Evolutionary conservation across 2,113 vertebrate species (phyloP), one percentile per base, ranked within the genome.

Genomic region (Talpa occidentalis): DNA sequence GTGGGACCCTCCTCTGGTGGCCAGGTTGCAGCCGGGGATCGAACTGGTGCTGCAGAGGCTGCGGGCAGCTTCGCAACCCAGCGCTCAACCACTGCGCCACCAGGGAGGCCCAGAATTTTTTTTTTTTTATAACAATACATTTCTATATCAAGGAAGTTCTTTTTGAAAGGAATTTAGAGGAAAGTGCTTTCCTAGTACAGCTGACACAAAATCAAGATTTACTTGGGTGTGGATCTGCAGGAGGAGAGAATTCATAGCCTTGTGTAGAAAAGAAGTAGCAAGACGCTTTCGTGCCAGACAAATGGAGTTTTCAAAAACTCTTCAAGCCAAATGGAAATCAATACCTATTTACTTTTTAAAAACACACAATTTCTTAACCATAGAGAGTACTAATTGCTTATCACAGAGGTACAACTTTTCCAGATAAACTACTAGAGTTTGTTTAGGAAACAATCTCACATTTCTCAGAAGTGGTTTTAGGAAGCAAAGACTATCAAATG

Each of bases 261-360:
- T 10, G 28, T 74, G 1, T 80, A 81, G 69, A 56, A 73, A 92
- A 47, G 35, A 32, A 72, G 44, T 35, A 44, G 30, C 26, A 77
- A 94, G 44, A 19, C 19, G 64, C 62, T 94, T 66, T 66, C 44
- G 37, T 93, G 62, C 82, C 80, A 94, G 77, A 88, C 73, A 92
- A 91, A 85, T 5, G 17, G 47, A 77, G 70, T 56, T 87, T 94
- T 87, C 64, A 94, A 86, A 92, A 62, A 67, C 49, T 93, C 42
- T 67, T 87, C 26, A 87, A 87, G 83, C 30, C 59, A 93, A 95
- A 80, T 60, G 80, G 64, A 97, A 96, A 96, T 97, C 96, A 49
- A 97, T 93, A 94, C 24, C 91, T 95, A 83, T 76, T 95, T 94
- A 81, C 59, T 91, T 92, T 93, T 76, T 40, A 32, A 86, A 90